Base-by-base conservation (phyloP, 2,888 invertebrate species). In the Drosophila borborema region DNA sequence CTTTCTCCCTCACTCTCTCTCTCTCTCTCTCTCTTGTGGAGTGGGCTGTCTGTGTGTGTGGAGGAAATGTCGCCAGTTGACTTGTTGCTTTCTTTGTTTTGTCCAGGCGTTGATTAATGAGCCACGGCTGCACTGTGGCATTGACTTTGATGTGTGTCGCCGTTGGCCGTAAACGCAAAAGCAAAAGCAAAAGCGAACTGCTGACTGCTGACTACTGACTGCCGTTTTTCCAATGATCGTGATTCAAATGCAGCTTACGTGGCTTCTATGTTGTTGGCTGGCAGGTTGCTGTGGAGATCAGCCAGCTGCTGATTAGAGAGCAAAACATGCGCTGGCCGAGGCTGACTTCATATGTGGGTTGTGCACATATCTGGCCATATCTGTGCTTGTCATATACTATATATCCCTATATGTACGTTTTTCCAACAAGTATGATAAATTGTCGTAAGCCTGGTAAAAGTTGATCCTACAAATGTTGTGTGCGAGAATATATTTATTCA, bases 11-110 rank as follows among this genome's bases (percentile, higher is more conserved):
- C 14, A 5, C 6, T 7, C 12, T 60, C 54, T 1, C 9, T 48
- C 53, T 67, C 43, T 5, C 10, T 18, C 7, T 18, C 7, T 20
- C 49, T 14, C 55, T 48, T 48, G 49, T 6, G 2, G n/a, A 16
- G 34, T n/a, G 48, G 16, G 40, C 14, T 12, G 9, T 0, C 14
- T 53, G 49, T n/a, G 49, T 18, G 60, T 64, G 55, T 64, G 51
- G 55, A 83, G 84, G 89, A 84, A 89, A 74, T 89, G 89, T 89
- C 82, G 82, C 85, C 77, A 79, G 76, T 72, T 76, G 81, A 71
- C 81, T 75, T 81, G 77, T 71, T 84, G 81, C 77, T 86, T 78
- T 72, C 80, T 84, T 87, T 87, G 80, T 81, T 71, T 61, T 72
- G 72, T 54, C 66, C 63, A 72, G 72, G 74, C 79, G 73, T 74